A percentile compares a stretch with the other conserved stretches of the same genome.
Evolutionary conservation across 2,797 vertebrate species (phyloP).

Genomic region (Clarias fuscus): DNA sequence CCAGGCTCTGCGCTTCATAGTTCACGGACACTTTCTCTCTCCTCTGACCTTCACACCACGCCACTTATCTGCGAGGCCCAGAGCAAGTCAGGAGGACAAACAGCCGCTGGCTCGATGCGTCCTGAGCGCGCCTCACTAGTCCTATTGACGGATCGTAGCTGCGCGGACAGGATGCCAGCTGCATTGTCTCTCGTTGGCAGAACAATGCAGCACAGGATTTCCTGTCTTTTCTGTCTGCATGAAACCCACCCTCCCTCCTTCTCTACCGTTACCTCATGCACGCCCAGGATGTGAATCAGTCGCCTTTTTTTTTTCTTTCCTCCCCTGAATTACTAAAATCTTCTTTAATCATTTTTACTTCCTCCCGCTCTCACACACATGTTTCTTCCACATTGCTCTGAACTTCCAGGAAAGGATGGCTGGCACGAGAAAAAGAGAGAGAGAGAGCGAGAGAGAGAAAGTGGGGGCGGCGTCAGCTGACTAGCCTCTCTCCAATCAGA

Average conservation of each 20-base stretch:
- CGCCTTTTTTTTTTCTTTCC: conserved; percentile 16
- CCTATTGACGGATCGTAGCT: conserved; percentile 34
- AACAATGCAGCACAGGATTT: conserved; percentile 75
- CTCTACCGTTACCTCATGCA: background rate
- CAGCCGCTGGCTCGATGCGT: conserved; percentile 33
- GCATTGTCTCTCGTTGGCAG: conserved; percentile 68
- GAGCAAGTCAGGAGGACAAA: conserved; percentile 45
- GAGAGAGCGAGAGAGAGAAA: conserved; percentile 62
- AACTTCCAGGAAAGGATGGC: conserved; percentile 84
- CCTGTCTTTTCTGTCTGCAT: conserved; percentile 60
- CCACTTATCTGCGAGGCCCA: conserved; percentile 37
- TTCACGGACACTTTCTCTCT: conserved; percentile 49
- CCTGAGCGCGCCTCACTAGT: background rate
- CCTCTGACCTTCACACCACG: conserved; percentile 43
- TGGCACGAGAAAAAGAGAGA: conserved; percentile 64
- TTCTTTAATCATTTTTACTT: conserved; percentile 22
- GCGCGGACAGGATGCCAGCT: conserved; percentile 70
- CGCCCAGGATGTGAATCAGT: conserved; percentile 60
- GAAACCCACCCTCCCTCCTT: background rate
- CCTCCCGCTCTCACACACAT: conserved; percentile 4
- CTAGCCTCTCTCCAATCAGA: conserved; percentile 86
- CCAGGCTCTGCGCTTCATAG: conserved; percentile 17
- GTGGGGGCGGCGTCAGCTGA: conserved; percentile 83
- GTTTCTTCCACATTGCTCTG: conserved; percentile 66
- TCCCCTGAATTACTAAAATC: conserved; percentile 29